Evolutionary conservation across 2,888 invertebrate species (phyloP).

Genomic region (Agonopterix arenella): DNA sequence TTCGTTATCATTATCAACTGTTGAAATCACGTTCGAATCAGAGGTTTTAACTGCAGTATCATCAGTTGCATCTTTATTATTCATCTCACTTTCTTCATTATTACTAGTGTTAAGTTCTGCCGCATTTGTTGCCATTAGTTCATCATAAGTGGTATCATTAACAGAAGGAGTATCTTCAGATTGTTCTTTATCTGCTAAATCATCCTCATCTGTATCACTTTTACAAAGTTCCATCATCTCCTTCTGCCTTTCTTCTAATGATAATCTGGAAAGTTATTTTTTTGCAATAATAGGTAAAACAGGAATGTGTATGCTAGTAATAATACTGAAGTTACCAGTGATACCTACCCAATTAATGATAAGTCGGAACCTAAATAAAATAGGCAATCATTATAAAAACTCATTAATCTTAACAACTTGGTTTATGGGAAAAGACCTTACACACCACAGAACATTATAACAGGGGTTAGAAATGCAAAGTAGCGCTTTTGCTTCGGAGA

Average conservation of each 20-base stretch:
- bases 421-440: no score
- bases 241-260: slow-evolving; percentile 83
- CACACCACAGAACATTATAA: no score
- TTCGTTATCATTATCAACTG: not conserved
- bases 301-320: no score
- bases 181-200: slow-evolving; percentile 1
- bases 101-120: not conserved
- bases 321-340: no score
- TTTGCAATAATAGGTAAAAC: not conserved
- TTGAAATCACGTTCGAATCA: not conserved
- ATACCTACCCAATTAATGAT: no score
- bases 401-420: no score
- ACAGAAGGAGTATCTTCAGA: slow-evolving; percentile 1
- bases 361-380: no score
- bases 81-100: not conserved
- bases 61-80: not conserved
- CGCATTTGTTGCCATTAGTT: not conserved
- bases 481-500: no score
- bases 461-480: no score
- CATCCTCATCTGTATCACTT: slow-evolving; percentile 80
- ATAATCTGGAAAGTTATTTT: slow-evolving; percentile 62
- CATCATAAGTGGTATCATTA: slow-evolving; percentile 4
- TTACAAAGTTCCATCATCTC: slow-evolving; percentile 86
- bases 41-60: not conserved
- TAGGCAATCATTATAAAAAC: no score